Base-by-base conservation (phyloP, 2,113 vertebrate genomes). In the Semnornis frantzii region DNA sequence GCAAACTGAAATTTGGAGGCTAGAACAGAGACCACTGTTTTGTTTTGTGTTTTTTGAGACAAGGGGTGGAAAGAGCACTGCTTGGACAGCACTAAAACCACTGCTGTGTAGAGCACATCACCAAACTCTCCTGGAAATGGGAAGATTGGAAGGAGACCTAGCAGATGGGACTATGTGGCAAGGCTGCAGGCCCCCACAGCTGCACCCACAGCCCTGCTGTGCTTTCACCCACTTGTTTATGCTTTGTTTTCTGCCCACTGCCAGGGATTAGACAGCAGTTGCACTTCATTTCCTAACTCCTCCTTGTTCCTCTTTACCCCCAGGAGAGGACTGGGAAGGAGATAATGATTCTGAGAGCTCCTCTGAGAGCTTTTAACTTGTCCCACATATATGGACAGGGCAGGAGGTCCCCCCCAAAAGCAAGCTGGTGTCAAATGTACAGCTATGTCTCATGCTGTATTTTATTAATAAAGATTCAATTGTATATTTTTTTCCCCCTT, bases 131-230 rank as follows among this genome's bases (percentile, higher is more conserved):
- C 23, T n/a, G 80, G 37, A 59, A 72, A 24, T 1, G 1, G 50
- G 59, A 44, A 63, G 42, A 42, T 19, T 31, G 34, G 62, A 9
- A 20, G 37, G 24, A 78, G 14, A 82, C 23, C 57, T 62, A 57
- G 15, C 30, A 55, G 63, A 14, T 0, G 8, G 6, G 19, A 21
- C 30, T 14, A 1, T 0, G 14, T 12, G 59, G 34, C 1, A 12
- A 50, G 37, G 55, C 64, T 83, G 15, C 12, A 7, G 8, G 39
- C 23, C n/a, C 54, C 42, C 75, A 34, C 1, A 0, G 25, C 4
- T 60, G 48, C 59, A 72, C 37, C 78, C 33, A 7, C 2, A 3
- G n/a, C 55, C 19, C 66, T 82, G 71, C 46, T 44, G 25, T 34
- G 27, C 39, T 81, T 72, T 76, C 57, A 74, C 34, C 42, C 55